Evolutionary conservation across 2,888 invertebrate genomes (phyloP), one percentile per base, ranked within the genome.

Genomic region (Therioaphis trifolii): DNA sequence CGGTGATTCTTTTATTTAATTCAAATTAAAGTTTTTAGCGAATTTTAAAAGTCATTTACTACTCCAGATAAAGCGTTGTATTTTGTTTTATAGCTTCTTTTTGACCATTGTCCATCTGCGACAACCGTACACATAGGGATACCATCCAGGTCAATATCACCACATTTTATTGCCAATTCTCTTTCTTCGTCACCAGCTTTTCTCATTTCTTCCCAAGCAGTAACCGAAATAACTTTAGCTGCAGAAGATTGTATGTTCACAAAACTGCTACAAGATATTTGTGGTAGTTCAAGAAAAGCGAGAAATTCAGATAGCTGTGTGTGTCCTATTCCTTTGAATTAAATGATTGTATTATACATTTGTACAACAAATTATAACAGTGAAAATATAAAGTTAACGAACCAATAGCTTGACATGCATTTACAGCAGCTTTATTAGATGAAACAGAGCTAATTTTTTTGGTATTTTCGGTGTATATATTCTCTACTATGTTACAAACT

Each of bases 351-450:
- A 2, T 46, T 46, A 46, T 9, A 46, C 14, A 46, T 4, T 3
- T 46, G 9, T 7, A 46, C 2, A 46, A 14, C 46, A 14, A 46
- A 46, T 46, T 9, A 46, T 46, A 14, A 46, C 11, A 4, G 43
- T 43, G 43, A 43, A 43, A 43, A 7, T 43, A 43, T 7, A 43
- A 11, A 43, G 43, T 43, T 7, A 7, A 7, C 61, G 27, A 29
- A 61, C 61, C 61, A 27, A 27, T 61, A 9, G 61, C 61, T 61
- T 29, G 61, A 61, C 61, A 61, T 61, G 61, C 29, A 27, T 61
- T 61, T 15, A 61, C 61, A 61, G 27, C 61, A 1, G 29, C 24
- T 61, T 61, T 61, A 61, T 61, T 61, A 24, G 24, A 12, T 61
- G 61, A 27, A 24, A 61, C 24, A 24, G 61, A 61, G 14, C 24